phyloP scores from a whole-genome alignment of 2,797 vertebrate species.

The Falco novaeseelandiae region DNA sequence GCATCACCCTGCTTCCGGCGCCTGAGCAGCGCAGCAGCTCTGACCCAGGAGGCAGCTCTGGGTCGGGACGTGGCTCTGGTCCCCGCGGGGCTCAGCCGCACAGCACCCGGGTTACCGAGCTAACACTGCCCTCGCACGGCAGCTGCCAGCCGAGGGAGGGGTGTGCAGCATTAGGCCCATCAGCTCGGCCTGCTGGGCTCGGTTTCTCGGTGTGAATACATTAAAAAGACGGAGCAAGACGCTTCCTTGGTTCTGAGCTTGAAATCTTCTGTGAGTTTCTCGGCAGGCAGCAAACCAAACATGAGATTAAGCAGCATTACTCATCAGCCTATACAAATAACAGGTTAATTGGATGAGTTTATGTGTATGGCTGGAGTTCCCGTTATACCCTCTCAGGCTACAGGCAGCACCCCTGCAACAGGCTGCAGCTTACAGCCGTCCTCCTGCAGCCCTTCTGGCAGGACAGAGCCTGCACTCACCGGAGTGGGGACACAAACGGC shows the following conservation, averaged over 20 bases:
- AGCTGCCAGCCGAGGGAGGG: background rate
- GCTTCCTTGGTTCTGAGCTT: background rate
- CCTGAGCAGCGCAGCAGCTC: background rate
- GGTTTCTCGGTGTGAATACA: accelerated
- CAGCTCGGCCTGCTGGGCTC: background rate
- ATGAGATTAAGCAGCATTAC: background rate
- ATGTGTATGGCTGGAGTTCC: background rate
- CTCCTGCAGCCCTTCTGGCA: background rate
- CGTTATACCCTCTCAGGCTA: background rate
- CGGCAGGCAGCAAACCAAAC: background rate
- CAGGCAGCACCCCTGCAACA: background rate
- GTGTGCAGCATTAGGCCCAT: accelerated
- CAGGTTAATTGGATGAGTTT: background rate
- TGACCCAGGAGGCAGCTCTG: background rate
- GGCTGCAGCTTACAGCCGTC: background rate
- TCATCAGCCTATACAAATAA: background rate
- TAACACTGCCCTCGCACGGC: slow-evolving; percentile 64
- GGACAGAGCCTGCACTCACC: background rate
- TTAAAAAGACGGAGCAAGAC: background rate
- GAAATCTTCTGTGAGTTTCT: background rate
- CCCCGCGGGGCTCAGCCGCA: background rate
- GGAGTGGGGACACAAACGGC: background rate
- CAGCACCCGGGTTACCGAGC: background rate
- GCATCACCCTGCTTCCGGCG: background rate
- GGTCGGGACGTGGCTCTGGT: background rate